phyloP scores from a whole-genome alignment of 2,797 vertebrate species.

The Melanotaenia parkinsoni region DNA sequence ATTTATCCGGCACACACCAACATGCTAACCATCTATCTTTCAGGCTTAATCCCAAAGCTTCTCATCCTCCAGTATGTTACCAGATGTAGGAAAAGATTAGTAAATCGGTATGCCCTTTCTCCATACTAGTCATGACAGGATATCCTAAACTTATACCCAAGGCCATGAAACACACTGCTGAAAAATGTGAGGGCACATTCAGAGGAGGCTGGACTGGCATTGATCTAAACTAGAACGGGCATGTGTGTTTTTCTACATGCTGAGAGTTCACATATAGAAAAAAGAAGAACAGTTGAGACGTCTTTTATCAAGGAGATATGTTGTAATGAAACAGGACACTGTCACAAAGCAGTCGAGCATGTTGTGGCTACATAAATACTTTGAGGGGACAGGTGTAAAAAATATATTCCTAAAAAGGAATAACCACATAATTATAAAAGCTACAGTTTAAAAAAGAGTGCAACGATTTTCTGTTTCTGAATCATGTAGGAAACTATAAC shows the following conservation, averaged over 20 bases:
- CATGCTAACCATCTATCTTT: slow-evolving; percentile 30
- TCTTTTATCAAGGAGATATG: slow-evolving; percentile 47
- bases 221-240: slow-evolving; percentile 51
- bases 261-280: slow-evolving; percentile 22
- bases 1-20: slow-evolving; percentile 12
- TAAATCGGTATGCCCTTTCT: slow-evolving; percentile 33
- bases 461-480: slow-evolving; percentile 1
- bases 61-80: slow-evolving; percentile 32
- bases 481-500: slow-evolving; percentile 2
- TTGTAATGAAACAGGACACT: slow-evolving; percentile 58
- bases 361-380: slow-evolving; percentile 51
- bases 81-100: slow-evolving; percentile 55
- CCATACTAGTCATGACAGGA: slow-evolving; percentile 54
- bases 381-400: slow-evolving; percentile 51
- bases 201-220: slow-evolving; percentile 4
- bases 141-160: slow-evolving; percentile 54
- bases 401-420: slow-evolving; percentile 11
- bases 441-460: background rate
- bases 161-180: slow-evolving; percentile 51
- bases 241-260: slow-evolving; percentile 46
- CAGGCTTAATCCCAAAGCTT: slow-evolving; percentile 34
- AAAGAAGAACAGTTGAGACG: slow-evolving; percentile 45
- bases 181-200: slow-evolving; percentile 38
- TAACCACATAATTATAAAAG: slow-evolving; percentile 5
- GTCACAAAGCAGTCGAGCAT: slow-evolving; percentile 32